Evolutionary conservation across 2,797 vertebrate species (phyloP), one percentile per base, ranked within the genome.

Genomic region (Lerista edwardsae): DNA sequence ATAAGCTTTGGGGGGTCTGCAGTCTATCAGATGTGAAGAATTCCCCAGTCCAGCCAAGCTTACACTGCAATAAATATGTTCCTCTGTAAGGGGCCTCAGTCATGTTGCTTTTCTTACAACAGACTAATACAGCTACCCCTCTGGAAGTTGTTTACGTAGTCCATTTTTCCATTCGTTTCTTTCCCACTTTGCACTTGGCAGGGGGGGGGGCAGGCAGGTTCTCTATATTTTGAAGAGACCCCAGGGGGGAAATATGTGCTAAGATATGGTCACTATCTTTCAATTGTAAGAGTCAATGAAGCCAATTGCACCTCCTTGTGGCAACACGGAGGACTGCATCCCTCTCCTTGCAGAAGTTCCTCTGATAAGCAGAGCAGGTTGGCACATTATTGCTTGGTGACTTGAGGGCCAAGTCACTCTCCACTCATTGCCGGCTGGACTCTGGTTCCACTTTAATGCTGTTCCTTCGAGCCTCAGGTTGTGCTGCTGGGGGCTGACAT

Each of bases 361-460:
- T 77, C 86, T 88, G 68, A 31, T 6, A 75, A 6, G 84, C 78
- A 82, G 87, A 67, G 88, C 86, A 69, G 88, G 71, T 65, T 77
- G 79, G 79, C 85, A 47, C 27, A 36, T 90, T 84, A 89, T 95
- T 90, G 79, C 92, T 92, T 90, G 89, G 91, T 89, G 87, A 88
- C 92, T n/a, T 88, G 93, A 88, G 91, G 81, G 51, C 23, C 27
- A 25, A 31, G 41, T 31, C 64, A 75, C 55, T 84, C 91, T 72
- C 41, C 29, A 14, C 83, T 95, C 93, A 95, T 91, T 95, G 95
- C 86, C 94, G 91, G 90, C 94, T 94, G 84, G 88, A 93, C 87
- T 96, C 97, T 57, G 96, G 96, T 86, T 97, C 97, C 59, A 97
- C 97, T 94, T 98, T 98, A 92, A 96, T 96, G 83, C 96, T 96